These are phyloP conservation scores for Hemichromis elongatus DNA, from an alignment of 2,113 vertebrate species.

Conservation along the genomic window DNA sequence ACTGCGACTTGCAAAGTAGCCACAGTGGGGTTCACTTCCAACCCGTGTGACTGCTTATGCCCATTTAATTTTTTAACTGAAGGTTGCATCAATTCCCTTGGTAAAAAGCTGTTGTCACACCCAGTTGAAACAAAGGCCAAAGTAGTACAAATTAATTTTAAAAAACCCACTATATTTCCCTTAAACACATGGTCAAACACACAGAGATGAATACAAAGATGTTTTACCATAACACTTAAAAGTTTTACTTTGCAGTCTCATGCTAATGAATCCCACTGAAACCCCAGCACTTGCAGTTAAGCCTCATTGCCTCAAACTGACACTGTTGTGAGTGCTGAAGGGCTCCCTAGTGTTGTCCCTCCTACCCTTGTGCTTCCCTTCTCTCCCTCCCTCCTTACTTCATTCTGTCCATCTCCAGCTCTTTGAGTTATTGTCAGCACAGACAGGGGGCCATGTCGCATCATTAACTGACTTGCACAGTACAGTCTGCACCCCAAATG, in stretches of 20 bases:
- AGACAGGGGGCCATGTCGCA: conserved; percentile 33
- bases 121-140: not conserved
- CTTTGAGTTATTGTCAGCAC: conserved; percentile 40
- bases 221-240: conserved; percentile 9
- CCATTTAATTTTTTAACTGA: not conserved
- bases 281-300: conserved; percentile 51
- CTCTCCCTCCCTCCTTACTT: not conserved
- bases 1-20: not conserved
- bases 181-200: not conserved
- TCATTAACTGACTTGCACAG: conserved; percentile 46
- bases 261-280: conserved; percentile 68
- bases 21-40: not conserved
- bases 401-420: conserved; percentile 37
- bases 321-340: conserved; percentile 53
- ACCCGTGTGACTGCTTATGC: not conserved
- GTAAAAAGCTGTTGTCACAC: not conserved
- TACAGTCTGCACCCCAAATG: conserved; percentile 34
- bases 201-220: not conserved
- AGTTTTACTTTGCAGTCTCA: conserved; percentile 38
- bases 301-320: conserved; percentile 58
- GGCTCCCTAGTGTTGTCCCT: conserved; percentile 36
- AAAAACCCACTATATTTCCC: not conserved
- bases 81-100: not conserved
- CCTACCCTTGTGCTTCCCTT: not conserved
- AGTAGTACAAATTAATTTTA: not conserved